A percentile compares a stretch with the other conserved stretches of the same genome.
These are phyloP conservation scores for Tolypeutes matacus DNA, from an alignment of 2,797 vertebrate genomes.

Conservation along the genomic window DNA sequence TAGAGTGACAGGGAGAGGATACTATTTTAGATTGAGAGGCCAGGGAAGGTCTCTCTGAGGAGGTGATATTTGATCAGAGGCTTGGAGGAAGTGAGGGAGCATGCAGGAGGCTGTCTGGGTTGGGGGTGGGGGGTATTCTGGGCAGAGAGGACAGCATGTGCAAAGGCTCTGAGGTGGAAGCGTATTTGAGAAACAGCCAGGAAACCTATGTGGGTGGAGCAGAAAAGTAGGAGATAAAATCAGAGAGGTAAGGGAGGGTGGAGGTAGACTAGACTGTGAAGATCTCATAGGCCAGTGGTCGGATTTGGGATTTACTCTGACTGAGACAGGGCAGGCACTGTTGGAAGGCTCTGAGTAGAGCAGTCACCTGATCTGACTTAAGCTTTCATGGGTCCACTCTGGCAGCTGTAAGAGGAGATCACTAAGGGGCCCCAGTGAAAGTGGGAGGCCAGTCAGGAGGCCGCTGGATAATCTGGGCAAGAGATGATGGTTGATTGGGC, in stretches of 20 bases:
- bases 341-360: neutral
- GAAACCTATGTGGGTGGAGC: neutral
- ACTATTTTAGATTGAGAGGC: neutral
- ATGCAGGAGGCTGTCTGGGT: neutral
- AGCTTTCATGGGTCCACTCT: neutral
- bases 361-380: neutral
- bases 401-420: neutral
- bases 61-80: neutral
- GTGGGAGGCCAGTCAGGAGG: neutral
- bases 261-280: neutral
- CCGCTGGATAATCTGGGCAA: neutral
- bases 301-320: neutral
- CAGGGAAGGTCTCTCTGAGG: slow-evolving; percentile 1
- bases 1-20: neutral
- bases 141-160: neutral
- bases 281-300: neutral
- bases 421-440: neutral
- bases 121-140: neutral
- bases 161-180: neutral
- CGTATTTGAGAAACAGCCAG: neutral
- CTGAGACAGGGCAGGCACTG: neutral
- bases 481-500: neutral
- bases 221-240: neutral
- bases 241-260: neutral
- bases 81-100: slow-evolving; percentile 1